phyloP scores from a whole-genome alignment of 2,113 vertebrate genomes.

The Empidonax alnorum region DNA sequence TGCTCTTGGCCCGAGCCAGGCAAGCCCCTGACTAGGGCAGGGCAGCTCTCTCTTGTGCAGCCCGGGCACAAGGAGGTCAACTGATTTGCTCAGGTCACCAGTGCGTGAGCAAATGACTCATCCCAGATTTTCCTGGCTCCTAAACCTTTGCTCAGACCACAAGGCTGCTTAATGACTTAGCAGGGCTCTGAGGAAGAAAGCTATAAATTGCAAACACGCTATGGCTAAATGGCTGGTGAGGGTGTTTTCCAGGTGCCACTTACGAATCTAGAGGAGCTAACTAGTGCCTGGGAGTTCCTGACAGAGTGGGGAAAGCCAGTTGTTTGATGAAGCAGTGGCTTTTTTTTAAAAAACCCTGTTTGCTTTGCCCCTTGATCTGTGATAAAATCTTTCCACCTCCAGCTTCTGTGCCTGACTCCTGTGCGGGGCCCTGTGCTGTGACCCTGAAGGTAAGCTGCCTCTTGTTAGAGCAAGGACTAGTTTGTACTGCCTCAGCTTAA shows the following conservation, averaged over 20 bases:
- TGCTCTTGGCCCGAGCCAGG: not conserved
- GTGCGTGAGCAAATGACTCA: conserved; percentile 10
- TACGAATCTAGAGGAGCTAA: not conserved
- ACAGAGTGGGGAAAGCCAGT: fast-evolving
- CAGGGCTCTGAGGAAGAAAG: not conserved
- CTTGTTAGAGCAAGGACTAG: not conserved
- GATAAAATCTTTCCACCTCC: not conserved
- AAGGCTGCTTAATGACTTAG: conserved; percentile 37
- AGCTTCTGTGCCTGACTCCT: not conserved
- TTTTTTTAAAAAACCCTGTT: not conserved
- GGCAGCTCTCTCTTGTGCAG: not conserved
- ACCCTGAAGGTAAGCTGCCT: not conserved
- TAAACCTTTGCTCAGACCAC: conserved; percentile 14
- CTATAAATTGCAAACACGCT: not conserved
- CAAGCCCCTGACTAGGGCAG: not conserved
- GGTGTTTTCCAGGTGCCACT: not conserved
- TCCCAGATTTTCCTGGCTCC: conserved; percentile 16
- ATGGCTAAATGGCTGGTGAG: not conserved
- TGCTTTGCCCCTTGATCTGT: not conserved
- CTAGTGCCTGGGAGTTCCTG: not conserved
- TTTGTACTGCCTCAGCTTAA: not conserved
- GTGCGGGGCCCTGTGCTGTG: not conserved
- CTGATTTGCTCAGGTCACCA: conserved; percentile 8
- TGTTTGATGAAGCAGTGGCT: not conserved
- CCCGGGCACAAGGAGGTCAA: not conserved